A percentile compares a stretch with the other conserved stretches of the same genome.
phyloP scores from a whole-genome alignment of 2,113 vertebrate genomes.

The Microtus montanus region DNA sequence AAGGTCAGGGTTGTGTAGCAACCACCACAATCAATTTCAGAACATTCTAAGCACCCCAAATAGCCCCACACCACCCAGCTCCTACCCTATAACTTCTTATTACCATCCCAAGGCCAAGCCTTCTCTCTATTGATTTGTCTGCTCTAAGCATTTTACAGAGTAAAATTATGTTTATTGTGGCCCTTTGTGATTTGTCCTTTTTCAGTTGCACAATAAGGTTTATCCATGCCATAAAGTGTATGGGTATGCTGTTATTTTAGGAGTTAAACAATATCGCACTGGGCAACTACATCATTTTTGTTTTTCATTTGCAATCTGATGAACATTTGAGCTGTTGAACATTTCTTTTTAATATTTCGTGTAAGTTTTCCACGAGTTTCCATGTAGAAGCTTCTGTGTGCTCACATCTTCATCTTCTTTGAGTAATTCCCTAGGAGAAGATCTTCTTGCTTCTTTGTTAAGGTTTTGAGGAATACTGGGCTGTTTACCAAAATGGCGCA shows the following conservation, averaged over 20 bases:
- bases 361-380: not conserved
- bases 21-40: not conserved
- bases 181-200: not conserved
- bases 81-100: too few relatives aligned
- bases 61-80: not conserved
- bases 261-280: not conserved
- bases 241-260: not conserved
- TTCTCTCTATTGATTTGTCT: not conserved
- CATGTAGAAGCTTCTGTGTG: not conserved
- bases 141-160: not conserved
- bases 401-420: not conserved
- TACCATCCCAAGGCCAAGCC: not conserved
- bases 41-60: not conserved
- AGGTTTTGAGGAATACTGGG: not conserved
- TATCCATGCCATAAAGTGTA: not conserved
- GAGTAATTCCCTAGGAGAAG: too few relatives aligned
- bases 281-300: not conserved
- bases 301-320: not conserved
- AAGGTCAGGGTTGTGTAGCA: not conserved
- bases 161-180: not conserved
- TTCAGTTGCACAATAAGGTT: not conserved
- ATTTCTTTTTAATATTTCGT: not conserved
- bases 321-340: not conserved
- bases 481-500: not conserved
- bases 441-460: not conserved